phyloP scores from a whole-genome alignment of 2,797 vertebrate species.

The Bradypus variegatus region DNA sequence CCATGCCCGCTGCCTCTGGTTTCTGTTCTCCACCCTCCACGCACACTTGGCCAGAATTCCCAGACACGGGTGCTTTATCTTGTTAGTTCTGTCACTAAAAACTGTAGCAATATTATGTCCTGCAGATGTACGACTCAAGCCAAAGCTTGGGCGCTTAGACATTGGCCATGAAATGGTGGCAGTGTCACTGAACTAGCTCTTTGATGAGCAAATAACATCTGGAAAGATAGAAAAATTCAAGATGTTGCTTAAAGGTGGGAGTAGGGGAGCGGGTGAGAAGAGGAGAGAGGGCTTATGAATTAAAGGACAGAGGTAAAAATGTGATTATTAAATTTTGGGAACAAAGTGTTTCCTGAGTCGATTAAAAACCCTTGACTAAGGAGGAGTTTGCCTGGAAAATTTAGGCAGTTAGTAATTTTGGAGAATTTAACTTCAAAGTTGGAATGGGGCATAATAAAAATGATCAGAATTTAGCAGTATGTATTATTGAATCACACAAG shows the following conservation, averaged over 20 bases:
- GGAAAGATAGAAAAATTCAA: not conserved
- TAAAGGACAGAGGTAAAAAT: not conserved
- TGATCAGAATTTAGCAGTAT: too few species aligned
- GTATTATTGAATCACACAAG: not conserved
- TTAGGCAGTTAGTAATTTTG: accelerated
- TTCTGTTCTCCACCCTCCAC: too few species aligned
- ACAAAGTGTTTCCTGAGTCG: not conserved
- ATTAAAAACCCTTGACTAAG: not conserved
- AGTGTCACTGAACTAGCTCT: not conserved
- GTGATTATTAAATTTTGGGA: not conserved
- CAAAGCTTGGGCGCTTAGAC: not conserved
- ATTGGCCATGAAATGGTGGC: not conserved
- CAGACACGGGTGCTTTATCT: too few species aligned
- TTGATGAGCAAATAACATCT: not conserved
- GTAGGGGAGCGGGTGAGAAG: too few species aligned
- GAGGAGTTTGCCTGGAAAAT: not conserved
- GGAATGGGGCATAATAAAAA: not conserved
- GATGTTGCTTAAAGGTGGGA: not conserved
- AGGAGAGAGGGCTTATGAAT: not conserved
- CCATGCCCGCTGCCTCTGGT: too few species aligned
- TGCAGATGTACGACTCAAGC: not conserved
- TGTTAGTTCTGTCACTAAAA: too few species aligned
- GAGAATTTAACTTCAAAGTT: not conserved
- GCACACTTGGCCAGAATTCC: too few species aligned
- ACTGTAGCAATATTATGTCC: not conserved